phyloP scores from a whole-genome alignment of 2,113 vertebrate species.

The Ariopsis seemanni region DNA sequence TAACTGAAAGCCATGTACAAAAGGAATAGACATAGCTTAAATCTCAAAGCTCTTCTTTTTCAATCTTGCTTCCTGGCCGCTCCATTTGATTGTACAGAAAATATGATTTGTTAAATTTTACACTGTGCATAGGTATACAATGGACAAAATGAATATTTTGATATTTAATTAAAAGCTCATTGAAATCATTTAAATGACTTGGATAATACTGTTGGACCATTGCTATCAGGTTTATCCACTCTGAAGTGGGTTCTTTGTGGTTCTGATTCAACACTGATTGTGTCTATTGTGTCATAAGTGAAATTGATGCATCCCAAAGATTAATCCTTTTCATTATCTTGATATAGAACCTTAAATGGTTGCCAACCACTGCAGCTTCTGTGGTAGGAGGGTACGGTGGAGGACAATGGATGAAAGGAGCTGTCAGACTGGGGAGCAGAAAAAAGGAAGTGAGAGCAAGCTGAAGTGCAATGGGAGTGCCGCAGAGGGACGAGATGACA shows the following conservation, averaged over 20 bases:
- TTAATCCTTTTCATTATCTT: slow-evolving; percentile 36
- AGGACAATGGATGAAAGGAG: slow-evolving; percentile 53
- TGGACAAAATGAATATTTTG: background rate
- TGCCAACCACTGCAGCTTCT: slow-evolving; percentile 21
- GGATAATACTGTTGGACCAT: background rate
- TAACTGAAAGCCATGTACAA: background rate
- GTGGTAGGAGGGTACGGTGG: slow-evolving; percentile 31
- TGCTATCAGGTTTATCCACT: background rate
- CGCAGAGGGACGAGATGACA: slow-evolving; percentile 51
- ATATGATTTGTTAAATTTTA: background rate
- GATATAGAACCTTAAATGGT: slow-evolving; percentile 8
- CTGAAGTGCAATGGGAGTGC: slow-evolving; percentile 49
- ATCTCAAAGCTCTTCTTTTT: background rate
- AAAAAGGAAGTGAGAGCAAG: slow-evolving; percentile 43
- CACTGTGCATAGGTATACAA: background rate
- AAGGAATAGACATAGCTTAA: background rate
- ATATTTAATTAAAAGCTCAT: background rate
- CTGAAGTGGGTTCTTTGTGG: background rate
- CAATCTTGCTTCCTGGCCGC: background rate
- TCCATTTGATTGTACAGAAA: background rate
- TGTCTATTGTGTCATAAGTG: background rate
- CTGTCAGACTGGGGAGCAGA: slow-evolving; percentile 48
- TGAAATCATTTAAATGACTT: background rate
- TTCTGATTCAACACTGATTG: background rate
- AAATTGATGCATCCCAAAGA: slow-evolving; percentile 20